Percentiles rank a stretch among this genome's conserved stretches.
Evolutionary conservation across 2,797 vertebrate species (phyloP).

Genomic region (Megalops cyprinoides): DNA sequence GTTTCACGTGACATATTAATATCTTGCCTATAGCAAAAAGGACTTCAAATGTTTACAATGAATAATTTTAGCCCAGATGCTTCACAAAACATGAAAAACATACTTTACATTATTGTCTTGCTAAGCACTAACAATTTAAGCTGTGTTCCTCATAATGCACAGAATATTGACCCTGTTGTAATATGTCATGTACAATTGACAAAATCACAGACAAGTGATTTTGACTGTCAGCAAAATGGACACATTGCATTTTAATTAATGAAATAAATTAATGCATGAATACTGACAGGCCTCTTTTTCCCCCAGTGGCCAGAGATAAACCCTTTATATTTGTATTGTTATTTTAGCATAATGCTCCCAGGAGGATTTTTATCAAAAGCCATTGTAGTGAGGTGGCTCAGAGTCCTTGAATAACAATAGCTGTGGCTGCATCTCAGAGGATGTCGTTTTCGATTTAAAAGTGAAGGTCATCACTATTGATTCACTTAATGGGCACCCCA

Average conservation of each 20-base stretch:
- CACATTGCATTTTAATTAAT: neutral
- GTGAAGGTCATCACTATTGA: neutral
- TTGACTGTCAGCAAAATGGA: neutral
- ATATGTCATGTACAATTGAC: too few relatives aligned
- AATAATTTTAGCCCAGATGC: too few relatives aligned
- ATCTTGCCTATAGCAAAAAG: too few relatives aligned
- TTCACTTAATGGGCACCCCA: neutral
- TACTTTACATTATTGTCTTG: too few relatives aligned
- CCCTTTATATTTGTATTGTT: neutral
- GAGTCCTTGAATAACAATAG: neutral
- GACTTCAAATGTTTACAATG: conserved; percentile 13
- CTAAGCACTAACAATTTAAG: too few relatives aligned
- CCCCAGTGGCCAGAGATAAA: neutral
- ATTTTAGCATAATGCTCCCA: neutral
- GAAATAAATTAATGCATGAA: neutral
- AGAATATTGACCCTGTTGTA: too few relatives aligned
- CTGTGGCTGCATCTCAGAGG: neutral
- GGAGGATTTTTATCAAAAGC: neutral
- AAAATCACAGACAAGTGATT: too few relatives aligned
- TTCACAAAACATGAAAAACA: too few relatives aligned
- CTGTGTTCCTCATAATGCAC: too few relatives aligned
- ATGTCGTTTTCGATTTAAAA: neutral
- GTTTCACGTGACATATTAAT: too few relatives aligned
- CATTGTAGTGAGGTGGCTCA: neutral
- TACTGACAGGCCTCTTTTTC: neutral